These are phyloP conservation scores for Aphrocallistes beatrix DNA, from an alignment of 37 sponge, comb jelly and placozoan species.

Conservation along the genomic window DNA sequence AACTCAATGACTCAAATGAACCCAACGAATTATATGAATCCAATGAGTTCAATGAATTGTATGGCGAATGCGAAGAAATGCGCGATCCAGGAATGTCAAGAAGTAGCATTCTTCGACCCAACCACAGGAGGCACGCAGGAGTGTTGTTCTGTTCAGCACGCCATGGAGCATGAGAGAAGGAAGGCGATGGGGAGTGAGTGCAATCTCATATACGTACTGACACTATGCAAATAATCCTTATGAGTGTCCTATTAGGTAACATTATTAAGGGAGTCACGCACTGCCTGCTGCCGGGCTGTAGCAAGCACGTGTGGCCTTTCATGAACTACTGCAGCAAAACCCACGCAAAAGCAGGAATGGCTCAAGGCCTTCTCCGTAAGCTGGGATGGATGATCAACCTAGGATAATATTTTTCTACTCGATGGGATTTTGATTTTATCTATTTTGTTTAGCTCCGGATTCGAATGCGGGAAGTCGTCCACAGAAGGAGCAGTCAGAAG, in stretches of 20 bases:
- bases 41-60: not conserved
- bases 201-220: not conserved
- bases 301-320: slow-evolving; percentile 58
- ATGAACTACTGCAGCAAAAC: slow-evolving; percentile 72
- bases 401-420: not conserved
- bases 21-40: too few relatives aligned
- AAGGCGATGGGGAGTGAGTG: slow-evolving; percentile 23
- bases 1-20: not conserved
- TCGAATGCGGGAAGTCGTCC: not conserved
- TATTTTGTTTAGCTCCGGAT: not conserved
- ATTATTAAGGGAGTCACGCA: slow-evolving; percentile 67
- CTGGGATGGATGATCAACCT: not conserved
- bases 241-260: not conserved
- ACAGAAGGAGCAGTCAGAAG: not conserved
- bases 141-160: slow-evolving; percentile 62
- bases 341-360: slow-evolving; percentile 49
- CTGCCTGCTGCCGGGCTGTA: slow-evolving; percentile 63
- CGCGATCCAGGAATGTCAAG: slow-evolving; percentile 46
- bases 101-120: slow-evolving; percentile 37
- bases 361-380: slow-evolving; percentile 41
- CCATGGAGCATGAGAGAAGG: slow-evolving; percentile 73
- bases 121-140: slow-evolving; percentile 42
- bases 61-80: slow-evolving; percentile 14
- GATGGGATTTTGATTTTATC: not conserved
- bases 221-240: not conserved